Evolutionary conservation across 2,888 invertebrate genomes (phyloP).

Genomic region (Drosophila anomalipes): DNA sequence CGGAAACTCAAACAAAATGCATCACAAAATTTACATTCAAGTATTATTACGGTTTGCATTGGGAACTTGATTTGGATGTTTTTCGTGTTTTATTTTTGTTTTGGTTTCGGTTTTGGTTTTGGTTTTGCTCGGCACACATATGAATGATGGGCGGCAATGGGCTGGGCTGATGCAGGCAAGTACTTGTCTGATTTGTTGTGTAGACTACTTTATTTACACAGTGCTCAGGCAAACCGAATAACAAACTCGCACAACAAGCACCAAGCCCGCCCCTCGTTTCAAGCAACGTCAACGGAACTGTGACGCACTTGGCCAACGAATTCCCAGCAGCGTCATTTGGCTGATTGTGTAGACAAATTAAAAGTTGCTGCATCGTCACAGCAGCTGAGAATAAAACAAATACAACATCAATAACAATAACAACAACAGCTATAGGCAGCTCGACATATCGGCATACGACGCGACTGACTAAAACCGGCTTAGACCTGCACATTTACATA

Average conservation of each 20-base stretch:
- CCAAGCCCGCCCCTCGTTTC: conserved; percentile 13
- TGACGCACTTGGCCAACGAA: conserved; percentile 68
- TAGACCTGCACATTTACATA: conserved; percentile 49
- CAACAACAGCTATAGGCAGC: conserved; percentile 2
- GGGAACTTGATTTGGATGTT: conserved; percentile 38
- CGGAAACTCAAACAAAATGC: conserved; percentile 50
- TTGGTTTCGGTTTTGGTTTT: neutral
- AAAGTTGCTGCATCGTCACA: conserved; percentile 46
- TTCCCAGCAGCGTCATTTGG: conserved; percentile 60
- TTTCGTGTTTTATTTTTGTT: conserved; percentile 7
- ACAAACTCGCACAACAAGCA: conserved; percentile 12
- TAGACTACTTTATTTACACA: conserved; percentile 41
- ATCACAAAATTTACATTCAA: conserved; percentile 44
- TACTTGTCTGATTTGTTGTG: conserved; percentile 32
- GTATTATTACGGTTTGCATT: conserved; percentile 38
- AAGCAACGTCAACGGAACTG: conserved; percentile 41
- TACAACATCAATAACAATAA: conserved; percentile 5
- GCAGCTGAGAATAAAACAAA: conserved; percentile 25
- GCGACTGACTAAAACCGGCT: conserved; percentile 64
- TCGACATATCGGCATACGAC: neutral
- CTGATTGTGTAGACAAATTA: conserved; percentile 49
- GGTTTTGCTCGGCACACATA: conserved; percentile 4
- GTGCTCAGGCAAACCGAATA: conserved; percentile 25
- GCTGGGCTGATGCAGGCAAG: neutral
- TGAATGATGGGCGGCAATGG: conserved; percentile 1